Percentiles rank a stretch among this genome's conserved stretches.
Conservation (phyloP, 2,113 vertebrate genomes). For the Ictalurus punctatus region DNA sequence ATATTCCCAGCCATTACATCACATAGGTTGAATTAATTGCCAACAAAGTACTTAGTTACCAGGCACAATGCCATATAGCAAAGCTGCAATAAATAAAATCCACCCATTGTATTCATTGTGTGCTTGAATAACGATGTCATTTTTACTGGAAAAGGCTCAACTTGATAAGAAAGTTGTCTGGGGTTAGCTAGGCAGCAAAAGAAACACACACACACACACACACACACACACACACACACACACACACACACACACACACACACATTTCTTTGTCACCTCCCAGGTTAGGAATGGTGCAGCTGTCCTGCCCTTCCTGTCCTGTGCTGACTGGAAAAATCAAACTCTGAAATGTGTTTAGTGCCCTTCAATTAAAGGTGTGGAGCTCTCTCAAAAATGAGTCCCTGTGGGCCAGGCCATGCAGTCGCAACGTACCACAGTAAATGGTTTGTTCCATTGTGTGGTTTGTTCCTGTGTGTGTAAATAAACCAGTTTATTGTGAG, state of each 20-base stretch:
- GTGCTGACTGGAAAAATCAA: conserved; percentile 49
- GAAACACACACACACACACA: conserved; percentile 26
- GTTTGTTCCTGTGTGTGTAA: conserved; percentile 36
- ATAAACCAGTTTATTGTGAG: conserved; percentile 33
- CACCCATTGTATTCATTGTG: background rate
- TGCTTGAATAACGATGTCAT: background rate
- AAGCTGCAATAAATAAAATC: background rate
- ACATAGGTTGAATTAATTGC: background rate
- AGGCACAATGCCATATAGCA: background rate
- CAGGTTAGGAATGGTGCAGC: conserved; percentile 42
- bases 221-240: conserved; percentile 23
- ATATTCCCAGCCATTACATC: conserved; percentile 9
- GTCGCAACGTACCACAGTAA: conserved; percentile 4
- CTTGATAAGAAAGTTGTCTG: conserved; percentile 30
- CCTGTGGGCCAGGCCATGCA: conserved; percentile 19
- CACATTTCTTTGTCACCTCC: conserved; percentile 36
- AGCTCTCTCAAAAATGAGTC: conserved; percentile 30
- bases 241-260: conserved; percentile 25
- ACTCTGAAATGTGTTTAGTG: conserved; percentile 53
- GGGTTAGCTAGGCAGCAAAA: conserved; percentile 8
- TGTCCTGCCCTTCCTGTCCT: conserved; percentile 49
- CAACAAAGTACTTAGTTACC: background rate
- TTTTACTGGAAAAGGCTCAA: conserved; percentile 11
- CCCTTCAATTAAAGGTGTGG: conserved; percentile 45
- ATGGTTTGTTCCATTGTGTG: conserved; percentile 40